Base-by-base conservation (phyloP, 1,140 invertebrate species). In the Magallana ariakensis region DNA sequence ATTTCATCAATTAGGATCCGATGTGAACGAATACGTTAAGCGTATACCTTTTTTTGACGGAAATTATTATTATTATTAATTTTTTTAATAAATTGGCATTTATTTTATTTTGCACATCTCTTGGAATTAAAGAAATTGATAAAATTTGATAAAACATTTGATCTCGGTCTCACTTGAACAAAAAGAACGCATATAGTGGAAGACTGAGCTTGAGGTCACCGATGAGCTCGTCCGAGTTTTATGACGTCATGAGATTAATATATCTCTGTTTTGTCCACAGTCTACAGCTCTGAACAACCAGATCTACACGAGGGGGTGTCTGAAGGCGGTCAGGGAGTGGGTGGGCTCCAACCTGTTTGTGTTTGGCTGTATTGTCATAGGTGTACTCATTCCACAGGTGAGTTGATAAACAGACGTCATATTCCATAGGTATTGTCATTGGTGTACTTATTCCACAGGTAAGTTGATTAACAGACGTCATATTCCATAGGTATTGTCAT, bases 391-490 rank as follows among this genome's bases (percentile, higher is more conserved):
- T 81, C 91, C 90, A 57, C 92, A 92, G 90, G 92, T 92, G 80
- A 86, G 62, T 75, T 55, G 1, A 15, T 54, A 22, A 46, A n/a
- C 10, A 60, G 58, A 60, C 10, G n/a, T n/a, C n/a, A n/a, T 60
- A 60, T 60, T 11, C 10, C n/a, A 60, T 60, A n/a, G n/a, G 10
- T 60, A 60, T n/a, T 11, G 10, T n/a, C 10, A 60, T 10, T n/a
- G 91, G 87, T 8, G 70, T 92, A 53, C 80, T 92, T 6, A 83
- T 92, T 81, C 91, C 90, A 57, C 92, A 92, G 90, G 92, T 92
- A 83, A 86, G 62, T 75, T 55, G 1, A 15, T 54, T 15, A 46
- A n/a, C 10, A 60, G 58, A 60, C 10, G n/a, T n/a, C n/a, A n/a
- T 60, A 60, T 60, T 11, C 10, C n/a, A 60, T 60, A n/a, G n/a